Percentiles rank a stretch among this genome's conserved stretches.
Conservation (phyloP, 2,797 vertebrate genomes). For the Takifugu rubripes region DNA sequence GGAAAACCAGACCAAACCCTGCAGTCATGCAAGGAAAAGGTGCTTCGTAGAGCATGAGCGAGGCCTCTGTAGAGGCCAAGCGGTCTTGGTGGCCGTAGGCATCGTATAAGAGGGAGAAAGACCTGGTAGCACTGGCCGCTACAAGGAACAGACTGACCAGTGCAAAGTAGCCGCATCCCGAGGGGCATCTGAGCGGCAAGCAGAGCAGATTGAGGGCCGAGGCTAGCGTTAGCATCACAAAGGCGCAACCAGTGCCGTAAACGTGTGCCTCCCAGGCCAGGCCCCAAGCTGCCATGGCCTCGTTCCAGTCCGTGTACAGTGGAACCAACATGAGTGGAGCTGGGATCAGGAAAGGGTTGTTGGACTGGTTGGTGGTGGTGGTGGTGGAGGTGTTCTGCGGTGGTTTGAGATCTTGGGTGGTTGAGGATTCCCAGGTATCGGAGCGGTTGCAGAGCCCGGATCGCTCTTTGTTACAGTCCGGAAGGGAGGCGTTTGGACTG, state of each 20-base stretch:
- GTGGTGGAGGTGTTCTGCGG: constrained; percentile 44
- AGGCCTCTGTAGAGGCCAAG: constrained; percentile 72
- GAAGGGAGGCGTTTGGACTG: constrained; percentile 53
- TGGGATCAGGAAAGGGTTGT: constrained; percentile 53
- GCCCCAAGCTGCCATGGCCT: constrained; percentile 87
- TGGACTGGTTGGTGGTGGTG: constrained; percentile 64
- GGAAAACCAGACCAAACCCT: constrained; percentile 83
- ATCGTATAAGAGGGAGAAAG: constrained; percentile 85
- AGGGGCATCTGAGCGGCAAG: constrained; percentile 82
- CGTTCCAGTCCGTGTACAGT: constrained; percentile 83
- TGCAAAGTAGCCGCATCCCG: constrained; percentile 78
- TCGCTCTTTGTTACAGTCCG: constrained; percentile 74
- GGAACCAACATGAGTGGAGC: constrained; percentile 79
- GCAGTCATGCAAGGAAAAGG: constrained; percentile 87
- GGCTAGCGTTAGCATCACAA: constrained; percentile 78
- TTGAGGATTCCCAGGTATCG: constrained; percentile 52
- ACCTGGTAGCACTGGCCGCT: constrained; percentile 75
- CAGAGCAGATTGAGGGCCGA: constrained; percentile 80
- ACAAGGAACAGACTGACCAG: constrained; percentile 82
- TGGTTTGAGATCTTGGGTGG: constrained; percentile 35
- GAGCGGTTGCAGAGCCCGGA: constrained; percentile 73
- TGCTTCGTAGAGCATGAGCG: constrained; percentile 82
- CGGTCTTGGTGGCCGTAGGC: constrained; percentile 83
- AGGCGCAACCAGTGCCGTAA: constrained; percentile 82
- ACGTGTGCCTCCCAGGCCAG: constrained; percentile 87